phyloP scores from a whole-genome alignment of 1,140 invertebrate species.

The Drosophila guanche region DNA sequence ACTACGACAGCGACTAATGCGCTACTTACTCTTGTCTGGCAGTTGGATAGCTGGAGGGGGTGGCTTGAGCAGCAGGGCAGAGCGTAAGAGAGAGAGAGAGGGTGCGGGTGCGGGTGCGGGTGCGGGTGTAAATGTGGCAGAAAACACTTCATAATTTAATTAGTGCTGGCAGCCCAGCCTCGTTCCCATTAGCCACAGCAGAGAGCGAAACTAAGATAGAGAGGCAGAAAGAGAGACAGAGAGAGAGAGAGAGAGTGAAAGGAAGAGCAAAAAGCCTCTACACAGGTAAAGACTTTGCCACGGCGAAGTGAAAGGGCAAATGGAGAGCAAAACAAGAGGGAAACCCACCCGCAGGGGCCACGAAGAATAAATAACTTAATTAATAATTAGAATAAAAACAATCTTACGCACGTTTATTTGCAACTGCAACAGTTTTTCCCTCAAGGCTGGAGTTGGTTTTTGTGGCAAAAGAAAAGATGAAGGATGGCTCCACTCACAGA shows the following conservation, averaged over 20 bases:
- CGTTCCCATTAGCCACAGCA: slow-evolving; percentile 37
- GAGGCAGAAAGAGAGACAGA: slow-evolving; percentile 19
- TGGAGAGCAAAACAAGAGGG: too few species aligned
- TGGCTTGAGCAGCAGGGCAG: not conserved
- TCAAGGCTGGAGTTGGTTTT: too few species aligned
- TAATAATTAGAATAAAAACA: slow-evolving; percentile 71
- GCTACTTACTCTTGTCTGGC: slow-evolving; percentile 30
- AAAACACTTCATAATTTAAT: slow-evolving; percentile 80
- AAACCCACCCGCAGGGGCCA: too few species aligned
- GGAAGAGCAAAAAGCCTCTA: not conserved
- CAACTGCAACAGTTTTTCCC: too few species aligned
- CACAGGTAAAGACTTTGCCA: too few species aligned
- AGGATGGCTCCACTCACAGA: too few species aligned
- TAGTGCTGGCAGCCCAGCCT: slow-evolving; percentile 69
- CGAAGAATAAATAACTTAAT: slow-evolving; percentile 38
- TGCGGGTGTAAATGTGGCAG: slow-evolving; percentile 60
- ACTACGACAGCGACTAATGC: slow-evolving; percentile 6
- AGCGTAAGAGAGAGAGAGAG: not conserved
- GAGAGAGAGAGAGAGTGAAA: not conserved
- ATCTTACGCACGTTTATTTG: slow-evolving; percentile 57
- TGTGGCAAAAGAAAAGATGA: too few species aligned
- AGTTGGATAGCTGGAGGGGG: too few species aligned
- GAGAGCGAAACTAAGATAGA: slow-evolving; percentile 15
- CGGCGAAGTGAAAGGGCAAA: too few species aligned
- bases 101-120: too few species aligned